Evolutionary conservation across 2,888 invertebrate genomes (phyloP).

Genomic region (Vesta saturnalis): DNA sequence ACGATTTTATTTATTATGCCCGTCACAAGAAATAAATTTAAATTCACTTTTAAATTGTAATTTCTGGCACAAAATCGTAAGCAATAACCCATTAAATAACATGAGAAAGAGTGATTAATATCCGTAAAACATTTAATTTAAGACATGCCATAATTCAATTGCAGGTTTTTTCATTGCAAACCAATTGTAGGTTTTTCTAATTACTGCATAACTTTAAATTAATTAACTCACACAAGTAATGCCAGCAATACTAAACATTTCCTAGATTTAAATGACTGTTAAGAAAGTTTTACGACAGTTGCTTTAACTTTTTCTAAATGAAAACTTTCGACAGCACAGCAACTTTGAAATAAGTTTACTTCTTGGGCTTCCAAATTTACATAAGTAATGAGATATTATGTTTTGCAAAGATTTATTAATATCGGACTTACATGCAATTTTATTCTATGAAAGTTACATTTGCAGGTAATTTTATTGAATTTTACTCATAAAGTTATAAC

Average conservation of each 20-base stretch:
- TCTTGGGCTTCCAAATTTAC: not conserved
- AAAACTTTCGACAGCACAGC: slow-evolving; percentile 22
- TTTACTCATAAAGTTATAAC: no score
- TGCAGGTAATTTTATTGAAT: not conserved
- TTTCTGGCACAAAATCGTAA: no score
- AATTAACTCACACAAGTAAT: slow-evolving; percentile 2
- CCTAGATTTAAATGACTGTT: slow-evolving; percentile 19
- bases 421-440: not conserved
- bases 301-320: slow-evolving; percentile 22
- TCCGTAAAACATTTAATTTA: no score
- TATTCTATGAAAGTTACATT: not conserved
- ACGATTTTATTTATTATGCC: no score
- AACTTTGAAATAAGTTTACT: slow-evolving; percentile 20
- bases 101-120: no score
- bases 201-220: not conserved
- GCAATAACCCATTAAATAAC: no score
- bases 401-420: not conserved
- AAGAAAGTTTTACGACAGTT: slow-evolving; percentile 29
- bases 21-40: no score
- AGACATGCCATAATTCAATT: no score
- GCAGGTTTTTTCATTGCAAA: no score
- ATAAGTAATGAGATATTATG: slow-evolving; percentile 6
- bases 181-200: not conserved
- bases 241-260: slow-evolving; percentile 9
- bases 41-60: no score